Percentiles rank a stretch among this genome's conserved stretches.
These are phyloP conservation scores for Saccopteryx leptura DNA, from an alignment of 2,113 vertebrate species.

Conservation along the genomic window DNA sequence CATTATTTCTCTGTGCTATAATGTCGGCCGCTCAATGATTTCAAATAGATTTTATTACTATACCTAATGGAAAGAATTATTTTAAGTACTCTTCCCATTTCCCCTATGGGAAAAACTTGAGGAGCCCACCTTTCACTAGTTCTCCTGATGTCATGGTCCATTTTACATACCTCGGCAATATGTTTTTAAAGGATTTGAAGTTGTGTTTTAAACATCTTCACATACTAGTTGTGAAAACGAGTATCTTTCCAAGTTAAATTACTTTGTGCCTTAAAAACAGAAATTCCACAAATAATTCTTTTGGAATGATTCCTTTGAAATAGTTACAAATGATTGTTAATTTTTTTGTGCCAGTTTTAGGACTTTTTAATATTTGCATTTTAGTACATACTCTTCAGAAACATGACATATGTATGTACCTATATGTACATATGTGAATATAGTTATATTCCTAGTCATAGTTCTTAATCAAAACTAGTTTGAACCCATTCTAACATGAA, in stretches of 20 bases:
- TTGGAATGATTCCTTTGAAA: constrained; percentile 47
- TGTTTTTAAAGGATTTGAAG: constrained; percentile 59
- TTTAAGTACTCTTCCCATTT: constrained; percentile 75
- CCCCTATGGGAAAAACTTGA: constrained; percentile 55
- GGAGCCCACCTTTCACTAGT: constrained; percentile 42
- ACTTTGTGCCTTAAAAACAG: constrained; percentile 52
- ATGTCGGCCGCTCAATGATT: constrained; percentile 73
- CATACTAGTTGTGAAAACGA: not conserved
- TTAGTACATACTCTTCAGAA: not conserved
- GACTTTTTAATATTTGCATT: constrained; percentile 55
- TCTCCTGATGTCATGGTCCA: constrained; percentile 71
- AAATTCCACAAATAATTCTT: constrained; percentile 56
- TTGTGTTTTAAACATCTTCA: constrained; percentile 60
- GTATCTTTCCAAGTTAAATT: constrained; percentile 65
- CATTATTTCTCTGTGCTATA: constrained; percentile 76
- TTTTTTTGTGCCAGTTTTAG: not conserved
- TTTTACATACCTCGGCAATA: constrained; percentile 47
- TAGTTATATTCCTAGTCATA: not conserved
- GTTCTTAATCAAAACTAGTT: constrained; percentile 42
- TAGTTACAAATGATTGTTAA: constrained; percentile 33
- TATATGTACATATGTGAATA: not conserved
- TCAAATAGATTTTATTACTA: constrained; percentile 81
- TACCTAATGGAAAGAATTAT: constrained; percentile 81
- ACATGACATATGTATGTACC: not conserved
- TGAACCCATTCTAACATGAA: not conserved